Conservation (phyloP, 2,888 invertebrate species). For the Lithosia quadra region DNA sequence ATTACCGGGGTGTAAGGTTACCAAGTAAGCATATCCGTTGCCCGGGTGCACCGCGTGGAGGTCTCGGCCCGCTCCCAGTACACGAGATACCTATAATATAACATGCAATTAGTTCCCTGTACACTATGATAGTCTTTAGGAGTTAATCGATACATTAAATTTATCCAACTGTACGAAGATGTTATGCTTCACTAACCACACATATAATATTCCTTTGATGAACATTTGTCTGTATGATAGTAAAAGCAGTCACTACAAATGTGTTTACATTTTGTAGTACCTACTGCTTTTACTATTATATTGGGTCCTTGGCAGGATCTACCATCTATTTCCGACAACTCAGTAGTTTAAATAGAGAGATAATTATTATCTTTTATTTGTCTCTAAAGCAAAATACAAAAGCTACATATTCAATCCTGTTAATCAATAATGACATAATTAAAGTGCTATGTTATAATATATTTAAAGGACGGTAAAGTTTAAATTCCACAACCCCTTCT, state of each 20-base stretch:
- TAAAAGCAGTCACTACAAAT: neutral
- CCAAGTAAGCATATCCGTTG: too few species aligned
- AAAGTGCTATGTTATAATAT: neutral
- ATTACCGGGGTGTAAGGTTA: too few species aligned
- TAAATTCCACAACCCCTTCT: neutral
- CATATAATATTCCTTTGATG: conserved; percentile 5
- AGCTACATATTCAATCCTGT: neutral
- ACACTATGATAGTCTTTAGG: neutral
- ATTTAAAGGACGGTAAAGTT: conserved; percentile 6
- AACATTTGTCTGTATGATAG: neutral
- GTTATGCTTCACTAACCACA: conserved; percentile 2
- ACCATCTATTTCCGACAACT: neutral
- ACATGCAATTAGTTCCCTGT: too few species aligned
- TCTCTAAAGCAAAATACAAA: neutral
- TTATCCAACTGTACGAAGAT: neutral
- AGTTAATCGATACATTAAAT: neutral
- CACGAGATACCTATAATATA: too few species aligned
- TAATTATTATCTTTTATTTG: neutral
- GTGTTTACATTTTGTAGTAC: too few species aligned
- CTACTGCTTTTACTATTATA: too few species aligned
- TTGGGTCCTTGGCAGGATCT: neutral
- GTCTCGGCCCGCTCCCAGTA: too few species aligned
- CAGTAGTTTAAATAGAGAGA: neutral
- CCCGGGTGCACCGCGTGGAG: too few species aligned
- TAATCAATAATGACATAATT: neutral